phyloP scores from a whole-genome alignment of 2,888 invertebrate species.

The Hecatera dysodea region DNA sequence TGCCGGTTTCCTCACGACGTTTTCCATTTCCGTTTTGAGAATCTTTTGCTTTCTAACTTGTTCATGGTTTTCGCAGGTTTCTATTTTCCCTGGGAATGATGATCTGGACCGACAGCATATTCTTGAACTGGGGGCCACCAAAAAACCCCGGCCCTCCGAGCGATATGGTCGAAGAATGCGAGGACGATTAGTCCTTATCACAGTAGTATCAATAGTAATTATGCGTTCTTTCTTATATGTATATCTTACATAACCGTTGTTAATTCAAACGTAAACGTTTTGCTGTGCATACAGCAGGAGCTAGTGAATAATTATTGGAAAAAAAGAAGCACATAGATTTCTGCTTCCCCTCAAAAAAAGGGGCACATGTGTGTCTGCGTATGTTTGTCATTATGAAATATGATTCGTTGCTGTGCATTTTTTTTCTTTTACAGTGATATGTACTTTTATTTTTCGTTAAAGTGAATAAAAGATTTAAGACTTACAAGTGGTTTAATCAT shows the following conservation, averaged over 20 bases:
- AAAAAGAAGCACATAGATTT: not conserved
- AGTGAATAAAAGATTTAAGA: constrained; percentile 8
- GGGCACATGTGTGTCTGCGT: not conserved
- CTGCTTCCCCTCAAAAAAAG: too few relatives aligned
- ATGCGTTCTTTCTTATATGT: constrained; percentile 11
- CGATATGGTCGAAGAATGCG: constrained; percentile 84
- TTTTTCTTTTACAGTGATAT: constrained; percentile 6
- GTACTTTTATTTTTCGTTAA: constrained; percentile 16
- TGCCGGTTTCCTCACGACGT: not conserved
- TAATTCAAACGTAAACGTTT: constrained; percentile 8
- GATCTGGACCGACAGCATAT: constrained; percentile 80
- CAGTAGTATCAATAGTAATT: constrained; percentile 24
- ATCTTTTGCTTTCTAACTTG: not conserved
- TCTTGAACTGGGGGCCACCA: constrained; percentile 80
- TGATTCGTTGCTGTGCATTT: not conserved
- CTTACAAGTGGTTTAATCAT: not conserved
- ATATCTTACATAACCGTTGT: not conserved
- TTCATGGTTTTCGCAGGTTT: constrained; percentile 73
- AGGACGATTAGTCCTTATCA: constrained; percentile 65
- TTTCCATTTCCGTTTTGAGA: not conserved
- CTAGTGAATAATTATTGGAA: not conserved
- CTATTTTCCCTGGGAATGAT: constrained; percentile 78
- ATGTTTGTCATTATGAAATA: constrained; percentile 5
- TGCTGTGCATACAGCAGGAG: not conserved
- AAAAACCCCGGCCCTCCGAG: constrained; percentile 82